Percentiles rank a stretch among this genome's conserved stretches.
These are phyloP conservation scores for Diaperis boleti DNA, from an alignment of 2,888 invertebrate genomes.

Conservation along the genomic window DNA sequence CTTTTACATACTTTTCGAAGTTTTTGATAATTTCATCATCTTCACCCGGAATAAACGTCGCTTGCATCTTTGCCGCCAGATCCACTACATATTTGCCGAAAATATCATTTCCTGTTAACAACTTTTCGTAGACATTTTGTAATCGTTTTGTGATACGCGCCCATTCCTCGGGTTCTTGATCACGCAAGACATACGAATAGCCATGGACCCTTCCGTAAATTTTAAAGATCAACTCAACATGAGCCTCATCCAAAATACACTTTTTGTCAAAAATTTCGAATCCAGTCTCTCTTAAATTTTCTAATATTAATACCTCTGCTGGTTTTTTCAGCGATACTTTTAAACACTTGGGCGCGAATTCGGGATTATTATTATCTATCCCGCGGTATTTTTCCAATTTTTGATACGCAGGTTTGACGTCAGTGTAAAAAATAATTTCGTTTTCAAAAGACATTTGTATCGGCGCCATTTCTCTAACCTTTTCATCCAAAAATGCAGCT, in stretches of 20 bases:
- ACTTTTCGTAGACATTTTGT: conserved; percentile 12
- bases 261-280: conserved; percentile 35
- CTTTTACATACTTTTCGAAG: conserved; percentile 25
- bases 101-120: neutral
- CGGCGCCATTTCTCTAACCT: conserved; percentile 19
- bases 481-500: conserved; percentile 23
- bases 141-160: neutral
- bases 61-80: too few relatives aligned
- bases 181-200: conserved; percentile 20
- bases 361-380: too few relatives aligned
- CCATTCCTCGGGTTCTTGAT: conserved; percentile 32
- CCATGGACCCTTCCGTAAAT: conserved; percentile 34
- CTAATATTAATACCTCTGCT: conserved; percentile 24
- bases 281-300: conserved; percentile 27
- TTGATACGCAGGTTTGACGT: neutral
- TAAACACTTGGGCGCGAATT: conserved; percentile 27
- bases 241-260: conserved; percentile 23
- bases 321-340: conserved; percentile 10
- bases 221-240: conserved; percentile 32
- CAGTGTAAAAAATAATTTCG: conserved; percentile 16
- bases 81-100: conserved; percentile 3
- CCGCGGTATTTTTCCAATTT: conserved; percentile 2
- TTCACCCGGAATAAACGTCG: conserved; percentile 19
- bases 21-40: conserved; percentile 28
- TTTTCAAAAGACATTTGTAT: conserved; percentile 22